A percentile compares a stretch with the other conserved stretches of the same genome.
Evolutionary conservation across 2,113 vertebrate genomes (phyloP).

Genomic region (Rattus norvegicus): GRCr8 NC_086021.1:106300001-106300500

Average conservation of each 20-base stretch:
- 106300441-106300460: background rate
- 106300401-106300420: background rate
- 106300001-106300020: background rate
- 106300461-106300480: background rate
- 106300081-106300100: background rate
- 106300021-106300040: too few species aligned
- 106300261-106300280: background rate
- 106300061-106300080: background rate
- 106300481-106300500: background rate
- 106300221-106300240: too few species aligned
- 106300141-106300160: too few species aligned
- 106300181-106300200: background rate
- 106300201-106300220: too few species aligned
- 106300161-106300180: too few species aligned
- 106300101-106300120: too few species aligned
- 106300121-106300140: too few species aligned
- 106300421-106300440: background rate
- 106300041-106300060: background rate
- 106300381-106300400: background rate
- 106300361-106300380: background rate
- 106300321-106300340: background rate
- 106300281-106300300: background rate
- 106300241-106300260: background rate
- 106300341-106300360: background rate
- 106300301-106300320: background rate